These are phyloP conservation scores for Aix galericulata DNA, from an alignment of 2,113 vertebrate genomes.

Conservation along the genomic window DNA sequence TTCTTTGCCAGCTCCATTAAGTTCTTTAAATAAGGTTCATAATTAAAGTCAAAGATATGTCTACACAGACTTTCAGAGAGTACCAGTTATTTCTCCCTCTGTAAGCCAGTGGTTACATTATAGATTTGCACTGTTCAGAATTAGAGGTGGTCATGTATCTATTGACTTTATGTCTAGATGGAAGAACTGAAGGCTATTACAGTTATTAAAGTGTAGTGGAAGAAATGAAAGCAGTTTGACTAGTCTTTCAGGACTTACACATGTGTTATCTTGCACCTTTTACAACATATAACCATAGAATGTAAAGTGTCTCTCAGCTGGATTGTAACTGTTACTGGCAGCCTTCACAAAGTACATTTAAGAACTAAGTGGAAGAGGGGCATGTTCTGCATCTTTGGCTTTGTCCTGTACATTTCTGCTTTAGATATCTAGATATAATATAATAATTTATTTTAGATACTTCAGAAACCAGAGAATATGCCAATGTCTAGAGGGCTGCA, in stretches of 20 bases:
- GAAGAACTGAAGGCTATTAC: constrained; percentile 22
- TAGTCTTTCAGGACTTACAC: neutral
- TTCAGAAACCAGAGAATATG: neutral
- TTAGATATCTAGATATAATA: neutral
- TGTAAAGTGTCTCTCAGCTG: neutral
- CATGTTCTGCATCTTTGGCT: neutral
- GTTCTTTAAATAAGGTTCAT: constrained; percentile 27
- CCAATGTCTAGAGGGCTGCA: neutral
- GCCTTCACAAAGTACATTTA: neutral
- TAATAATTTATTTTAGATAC: neutral
- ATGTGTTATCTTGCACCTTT: neutral
- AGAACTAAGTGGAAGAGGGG: neutral
- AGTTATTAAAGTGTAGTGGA: constrained; percentile 27
- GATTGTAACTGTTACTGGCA: constrained; percentile 22
- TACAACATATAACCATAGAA: neutral
- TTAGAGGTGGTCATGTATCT: constrained; percentile 44
- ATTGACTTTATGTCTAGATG: constrained; percentile 57
- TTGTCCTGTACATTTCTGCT: neutral
- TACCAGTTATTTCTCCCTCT: neutral
- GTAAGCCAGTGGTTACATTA: constrained; percentile 12
- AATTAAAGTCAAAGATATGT: constrained; percentile 36
- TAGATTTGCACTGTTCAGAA: constrained; percentile 27
- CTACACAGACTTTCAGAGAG: neutral
- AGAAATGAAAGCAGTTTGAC: constrained; percentile 21
- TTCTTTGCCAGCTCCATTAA: constrained; percentile 23